phyloP scores from a whole-genome alignment of 2,797 vertebrate species.

The Ataeniobius toweri region DNA sequence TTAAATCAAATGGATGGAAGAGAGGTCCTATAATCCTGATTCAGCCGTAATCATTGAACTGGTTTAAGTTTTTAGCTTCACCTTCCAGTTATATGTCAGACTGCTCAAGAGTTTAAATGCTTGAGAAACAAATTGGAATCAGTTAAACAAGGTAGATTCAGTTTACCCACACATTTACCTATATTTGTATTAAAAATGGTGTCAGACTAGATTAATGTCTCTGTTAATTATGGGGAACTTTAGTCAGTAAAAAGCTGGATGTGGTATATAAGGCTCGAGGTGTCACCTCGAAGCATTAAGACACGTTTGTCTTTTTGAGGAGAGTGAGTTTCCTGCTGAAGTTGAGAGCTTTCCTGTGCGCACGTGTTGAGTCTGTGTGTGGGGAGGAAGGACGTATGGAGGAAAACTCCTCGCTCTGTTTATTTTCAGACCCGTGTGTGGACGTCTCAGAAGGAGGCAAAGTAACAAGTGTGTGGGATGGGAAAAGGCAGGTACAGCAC shows the following conservation, averaged over 20 bases:
- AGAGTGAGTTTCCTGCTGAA: slow-evolving; percentile 45
- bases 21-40: neutral
- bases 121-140: neutral
- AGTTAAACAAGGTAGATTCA: neutral
- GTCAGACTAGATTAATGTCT: neutral
- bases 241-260: neutral
- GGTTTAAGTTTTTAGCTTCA: neutral
- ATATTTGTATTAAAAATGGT: slow-evolving; percentile 17
- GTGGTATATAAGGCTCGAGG: neutral
- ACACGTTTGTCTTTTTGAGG: slow-evolving; percentile 19
- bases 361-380: neutral
- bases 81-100: too few relatives aligned
- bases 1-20: too few relatives aligned
- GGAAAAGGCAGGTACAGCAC: slow-evolving; percentile 55
- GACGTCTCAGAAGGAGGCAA: slow-evolving; percentile 18
- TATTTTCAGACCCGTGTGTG: slow-evolving; percentile 58
- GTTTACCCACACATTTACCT: neutral
- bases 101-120: neutral
- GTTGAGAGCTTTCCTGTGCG: slow-evolving; percentile 31
- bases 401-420: slow-evolving; percentile 58
- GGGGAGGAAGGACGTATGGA: slow-evolving; percentile 37
- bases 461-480: slow-evolving; percentile 17
- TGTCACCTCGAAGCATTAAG: slow-evolving; percentile 3
- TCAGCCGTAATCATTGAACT: neutral
- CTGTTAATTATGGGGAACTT: neutral